These are phyloP conservation scores for Hydroisotoma schaefferi DNA, from an alignment of 2,888 invertebrate genomes.

Conservation along the genomic window DNA sequence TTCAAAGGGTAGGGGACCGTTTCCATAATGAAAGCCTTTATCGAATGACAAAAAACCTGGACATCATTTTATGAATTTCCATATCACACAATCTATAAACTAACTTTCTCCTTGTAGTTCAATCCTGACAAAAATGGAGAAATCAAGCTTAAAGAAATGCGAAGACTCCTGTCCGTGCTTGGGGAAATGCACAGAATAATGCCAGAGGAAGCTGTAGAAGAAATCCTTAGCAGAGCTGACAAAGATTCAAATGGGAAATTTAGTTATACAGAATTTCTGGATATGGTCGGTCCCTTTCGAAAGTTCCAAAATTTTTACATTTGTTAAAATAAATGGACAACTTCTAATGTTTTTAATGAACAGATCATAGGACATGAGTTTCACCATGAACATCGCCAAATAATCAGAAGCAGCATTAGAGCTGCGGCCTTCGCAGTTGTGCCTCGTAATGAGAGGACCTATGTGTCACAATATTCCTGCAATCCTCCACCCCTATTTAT, in stretches of 20 bases:
- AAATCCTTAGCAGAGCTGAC: constrained; percentile 50
- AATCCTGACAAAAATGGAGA: constrained; percentile 33
- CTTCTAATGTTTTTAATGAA: background rate
- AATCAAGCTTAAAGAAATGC: constrained; percentile 22
- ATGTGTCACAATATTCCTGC: constrained; percentile 81
- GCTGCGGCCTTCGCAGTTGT: constrained; percentile 53
- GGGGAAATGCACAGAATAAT: constrained; percentile 38
- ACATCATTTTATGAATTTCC: background rate
- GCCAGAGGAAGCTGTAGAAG: constrained; percentile 50
- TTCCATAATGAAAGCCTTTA: background rate
- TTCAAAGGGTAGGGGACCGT: constrained; percentile 22
- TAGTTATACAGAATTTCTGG: constrained; percentile 79
- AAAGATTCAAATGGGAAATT: constrained; percentile 69
- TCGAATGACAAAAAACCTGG: background rate
- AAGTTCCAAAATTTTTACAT: background rate
- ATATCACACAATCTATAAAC: too few species aligned
- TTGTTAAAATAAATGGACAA: background rate
- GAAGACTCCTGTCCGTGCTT: constrained; percentile 9
- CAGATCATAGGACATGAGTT: constrained; percentile 13
- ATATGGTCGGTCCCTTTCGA: constrained; percentile 55
- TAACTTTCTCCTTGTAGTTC: constrained; percentile 26
- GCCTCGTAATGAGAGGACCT: constrained; percentile 56
- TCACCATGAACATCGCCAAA: constrained; percentile 42
- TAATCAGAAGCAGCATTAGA: constrained; percentile 49
- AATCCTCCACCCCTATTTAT: constrained; percentile 85